Base-by-base conservation (phyloP, 2,888 invertebrate genomes). In the Xylophagus ater region DNA sequence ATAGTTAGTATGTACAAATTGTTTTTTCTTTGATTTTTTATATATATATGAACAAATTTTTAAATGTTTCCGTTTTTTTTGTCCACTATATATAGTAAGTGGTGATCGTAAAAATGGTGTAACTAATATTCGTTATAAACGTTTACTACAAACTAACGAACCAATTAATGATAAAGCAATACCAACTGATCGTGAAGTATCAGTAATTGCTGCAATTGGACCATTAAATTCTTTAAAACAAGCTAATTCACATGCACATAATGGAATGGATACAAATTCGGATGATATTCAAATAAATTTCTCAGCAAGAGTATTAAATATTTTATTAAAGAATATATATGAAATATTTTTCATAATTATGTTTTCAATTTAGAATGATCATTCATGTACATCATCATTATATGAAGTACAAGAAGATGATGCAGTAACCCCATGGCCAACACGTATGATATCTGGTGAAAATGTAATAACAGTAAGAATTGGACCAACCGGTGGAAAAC, bases 131-230 rank as follows among this genome's bases (percentile, higher is more conserved):
- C 78, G 78, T 1, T 90, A 84, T 61, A 75, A 74, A 15, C 74
- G 87, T 1, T 84, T 86, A 0, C 66, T 90, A 36, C 74, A 78
- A 40, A 85, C 86, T 0, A 77, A 74, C 48, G 86, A 87, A 50
- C 70, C 81, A 1, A 66, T 70, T 23, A 78, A 78, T 46, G 87
- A 87, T 61, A 69, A 72, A 48, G 74, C 79, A 47, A 74, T 86
- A 35, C 72, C 79, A 1, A 68, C 71, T 2, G 72, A 78, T 17
- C 68, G 76, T 1, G 76, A 81, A 20, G 78, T 82, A 17, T 83
- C 80, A 18, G 80, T 90, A 4, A 84, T 92, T 37, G 89, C 88
- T 0, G 90, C 90, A 4, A 84, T 90, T 50, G 90, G 92, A 0
- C 81, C 82, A 0, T 68, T 92, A 20, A 88, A 87, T 67, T 70